A percentile compares a stretch with the other conserved stretches of the same genome.
Evolutionary conservation across 2,797 vertebrate species (phyloP).

Genomic region (Muscicapa comitata): DNA sequence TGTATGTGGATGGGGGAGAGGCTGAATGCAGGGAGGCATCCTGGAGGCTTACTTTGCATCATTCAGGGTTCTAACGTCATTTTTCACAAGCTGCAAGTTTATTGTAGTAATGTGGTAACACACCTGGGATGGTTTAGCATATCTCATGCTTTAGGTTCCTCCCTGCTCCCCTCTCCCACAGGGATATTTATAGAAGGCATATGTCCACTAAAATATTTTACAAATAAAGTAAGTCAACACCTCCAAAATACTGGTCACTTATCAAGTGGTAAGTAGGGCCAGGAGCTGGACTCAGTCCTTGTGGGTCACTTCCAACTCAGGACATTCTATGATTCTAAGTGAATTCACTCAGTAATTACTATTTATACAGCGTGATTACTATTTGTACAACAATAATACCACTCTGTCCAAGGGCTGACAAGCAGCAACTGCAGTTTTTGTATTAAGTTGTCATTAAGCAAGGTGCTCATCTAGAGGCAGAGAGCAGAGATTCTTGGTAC

Average conservation of each 20-base stretch:
- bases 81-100: not conserved
- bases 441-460: not conserved
- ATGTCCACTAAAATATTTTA: not conserved
- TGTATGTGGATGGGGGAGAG: not conserved
- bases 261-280: not conserved
- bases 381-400: constrained; percentile 2
- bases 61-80: not conserved
- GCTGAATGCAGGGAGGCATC: not conserved
- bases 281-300: not conserved
- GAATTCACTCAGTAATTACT: not conserved
- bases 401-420: not conserved
- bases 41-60: not conserved
- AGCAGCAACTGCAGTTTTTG: not conserved
- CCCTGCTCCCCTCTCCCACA: no score
- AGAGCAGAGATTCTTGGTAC: not conserved
- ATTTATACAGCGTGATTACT: not conserved
- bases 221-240: not conserved
- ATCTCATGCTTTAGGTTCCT: not conserved
- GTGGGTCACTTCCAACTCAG: not conserved
- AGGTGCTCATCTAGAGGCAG: not conserved
- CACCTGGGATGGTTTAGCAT: not conserved
- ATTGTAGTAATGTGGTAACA: not conserved
- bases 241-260: not conserved
- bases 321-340: not conserved
- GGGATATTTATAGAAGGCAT: not conserved